A percentile compares a stretch with the other conserved stretches of the same genome.
phyloP scores from a whole-genome alignment of 2,113 vertebrate genomes.

The Elephantulus edwardii region DNA sequence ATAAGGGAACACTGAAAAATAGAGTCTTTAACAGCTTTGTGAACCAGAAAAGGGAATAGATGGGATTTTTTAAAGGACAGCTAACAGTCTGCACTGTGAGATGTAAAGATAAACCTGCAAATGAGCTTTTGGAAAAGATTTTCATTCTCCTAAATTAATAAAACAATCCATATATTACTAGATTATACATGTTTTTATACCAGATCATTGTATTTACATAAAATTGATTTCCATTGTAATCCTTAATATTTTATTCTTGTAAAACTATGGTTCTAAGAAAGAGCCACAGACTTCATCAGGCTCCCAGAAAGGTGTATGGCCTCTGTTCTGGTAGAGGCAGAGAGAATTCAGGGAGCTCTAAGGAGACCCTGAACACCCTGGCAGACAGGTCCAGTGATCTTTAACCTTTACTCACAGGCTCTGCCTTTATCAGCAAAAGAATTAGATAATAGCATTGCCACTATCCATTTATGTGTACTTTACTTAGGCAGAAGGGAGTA shows the following conservation, averaged over 20 bases:
- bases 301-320: background rate
- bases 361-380: no score
- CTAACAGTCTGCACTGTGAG: background rate
- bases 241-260: background rate
- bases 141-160: background rate
- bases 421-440: constrained; percentile 47
- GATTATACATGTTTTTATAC: background rate
- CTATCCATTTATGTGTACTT: background rate
- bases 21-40: background rate
- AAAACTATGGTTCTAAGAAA: constrained; percentile 6
- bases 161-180: background rate
- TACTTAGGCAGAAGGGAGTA: constrained; percentile 33
- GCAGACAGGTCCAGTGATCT: constrained; percentile 12
- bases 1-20: background rate
- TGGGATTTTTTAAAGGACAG: background rate
- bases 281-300: background rate
- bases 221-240: constrained; percentile 36
- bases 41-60: background rate
- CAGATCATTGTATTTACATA: background rate
- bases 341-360: constrained; percentile 27
- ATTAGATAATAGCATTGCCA: background rate
- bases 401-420: constrained; percentile 20
- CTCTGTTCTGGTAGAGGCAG: background rate
- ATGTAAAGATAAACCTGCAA: background rate
- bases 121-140: constrained; percentile 12